Base-by-base conservation (phyloP, 1,140 invertebrate genomes). In the Sogatella furcifera region DNA sequence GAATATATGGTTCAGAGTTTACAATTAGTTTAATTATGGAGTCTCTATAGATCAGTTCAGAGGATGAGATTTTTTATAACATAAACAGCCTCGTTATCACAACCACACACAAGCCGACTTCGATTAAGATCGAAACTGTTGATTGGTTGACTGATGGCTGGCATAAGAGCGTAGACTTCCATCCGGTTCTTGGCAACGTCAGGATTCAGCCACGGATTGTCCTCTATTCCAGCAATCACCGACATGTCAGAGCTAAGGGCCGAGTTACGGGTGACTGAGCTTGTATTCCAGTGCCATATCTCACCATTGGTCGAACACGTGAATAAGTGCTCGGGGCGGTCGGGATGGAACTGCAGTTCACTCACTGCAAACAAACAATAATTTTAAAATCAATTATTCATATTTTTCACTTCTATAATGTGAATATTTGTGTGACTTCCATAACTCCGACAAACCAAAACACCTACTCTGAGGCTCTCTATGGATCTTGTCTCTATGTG, bases 31-130 rank as follows among this genome's bases (percentile, higher is more conserved):
- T n/a, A n/a, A n/a, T n/a, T n/a, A n/a, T n/a, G n/a, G n/a, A n/a
- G n/a, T n/a, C n/a, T n/a, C n/a, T n/a, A n/a, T n/a, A n/a, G n/a
- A n/a, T n/a, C n/a, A n/a, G 9, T 22, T 49, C 21, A 49, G 8
- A 49, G 46, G 10, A 55, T 19, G 56, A 84, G 71, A 73, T 85
- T 83, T 71, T 81, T 83, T 13, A 89, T 79, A 53, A 88, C 72
- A 74, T 89, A 90, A 62, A 90, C 72, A 41, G 88, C 87, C 76
- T 92, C 90, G 72, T 88, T 89, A 70, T 92, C 90, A 63, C 85
- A 84, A 24, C 88, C 86, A 76, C 86, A 90, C 5, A 92, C 66
- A 28, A 92, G 72, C 46, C 79, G 83, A 42, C 80, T 80, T 65
- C 80, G 80, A 65, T 85, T 80, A 43, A 90, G 80, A 73, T 92